Conservation (phyloP, 2,113 vertebrate species). For the Cariama cristata region DNA sequence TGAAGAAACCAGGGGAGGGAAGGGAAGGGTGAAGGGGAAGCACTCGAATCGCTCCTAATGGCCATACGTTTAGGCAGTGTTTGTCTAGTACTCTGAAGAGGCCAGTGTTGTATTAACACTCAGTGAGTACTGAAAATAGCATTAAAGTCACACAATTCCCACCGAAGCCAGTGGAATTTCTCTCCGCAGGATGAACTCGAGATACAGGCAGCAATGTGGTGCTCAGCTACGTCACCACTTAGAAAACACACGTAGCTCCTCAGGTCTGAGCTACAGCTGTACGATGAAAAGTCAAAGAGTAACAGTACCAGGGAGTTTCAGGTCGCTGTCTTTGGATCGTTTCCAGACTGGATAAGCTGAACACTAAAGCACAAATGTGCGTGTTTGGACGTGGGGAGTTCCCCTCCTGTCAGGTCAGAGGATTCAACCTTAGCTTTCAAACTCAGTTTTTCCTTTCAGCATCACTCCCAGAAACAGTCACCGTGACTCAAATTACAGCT, state of each 20-base stretch:
- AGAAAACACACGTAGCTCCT: neutral
- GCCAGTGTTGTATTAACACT: neutral
- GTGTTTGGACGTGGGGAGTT: neutral
- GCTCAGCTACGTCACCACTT: neutral
- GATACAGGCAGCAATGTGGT: neutral
- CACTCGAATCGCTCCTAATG: neutral
- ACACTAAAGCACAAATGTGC: neutral
- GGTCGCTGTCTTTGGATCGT: neutral
- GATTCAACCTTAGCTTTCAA: neutral
- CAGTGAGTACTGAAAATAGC: neutral
- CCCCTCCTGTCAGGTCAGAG: neutral
- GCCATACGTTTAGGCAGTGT: neutral
- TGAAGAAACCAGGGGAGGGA: slow-evolving; percentile 39
- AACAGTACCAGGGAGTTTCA: neutral
- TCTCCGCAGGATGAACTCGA: neutral
- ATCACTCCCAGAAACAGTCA: neutral
- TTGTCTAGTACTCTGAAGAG: neutral
- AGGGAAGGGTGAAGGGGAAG: neutral
- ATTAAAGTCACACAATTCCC: neutral
- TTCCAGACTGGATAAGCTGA: neutral
- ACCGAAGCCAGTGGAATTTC: neutral
- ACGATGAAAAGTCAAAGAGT: neutral
- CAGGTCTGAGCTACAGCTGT: neutral
- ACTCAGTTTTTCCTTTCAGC: neutral
- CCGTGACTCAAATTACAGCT: neutral